Base-by-base conservation (phyloP, 1,140 invertebrate genomes). In the Penaeus chinensis region DNA sequence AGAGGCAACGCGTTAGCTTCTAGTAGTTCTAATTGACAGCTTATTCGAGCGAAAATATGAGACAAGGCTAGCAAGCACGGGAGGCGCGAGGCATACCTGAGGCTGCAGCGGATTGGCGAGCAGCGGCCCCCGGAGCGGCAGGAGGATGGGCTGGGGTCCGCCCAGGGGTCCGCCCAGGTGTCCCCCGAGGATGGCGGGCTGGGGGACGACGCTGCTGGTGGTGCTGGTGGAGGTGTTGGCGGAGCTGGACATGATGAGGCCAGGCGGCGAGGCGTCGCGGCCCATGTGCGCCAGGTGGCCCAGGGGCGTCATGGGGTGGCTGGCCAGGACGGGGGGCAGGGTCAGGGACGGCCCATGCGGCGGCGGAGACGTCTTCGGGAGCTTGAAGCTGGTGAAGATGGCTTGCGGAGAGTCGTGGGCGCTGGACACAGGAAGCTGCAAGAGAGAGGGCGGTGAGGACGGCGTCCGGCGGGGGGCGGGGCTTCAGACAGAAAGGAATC, bases 331-430 rank as follows among this genome's bases (percentile, higher is more conserved):
- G 74, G 87, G 82, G 19, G 84, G 47, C 27, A 88, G 37, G 54
- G 61, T 71, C 10, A 71, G 47, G n/a, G 32, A 69, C 32, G 62
- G 63, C 47, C 74, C 79, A 1, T 47, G 87, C 27, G 88, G 90
- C 22, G 90, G 90, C 47, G 90, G 90, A 32, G 90, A 89, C 80
- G 87, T 90, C 82, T 97, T 97, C 27, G 97, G 96, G 84, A 98
- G 93, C 92, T 98, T 98, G 91, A 98, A 98, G 90, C 96, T 97
- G 42, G 97, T 97, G 91, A 98, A 98, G 90, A 98, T 97, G 13
- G 97, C 97, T 92, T 98, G 96, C 13, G 96, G 96, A 3, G 90
- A 78, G 81, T 90, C 89, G 82, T 90, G 87, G 32, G 61, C 74
- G 76, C 87, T 90, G 22, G 89, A 90, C 27, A 85, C 89, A 18